Evolutionary conservation across 2,888 invertebrate genomes (phyloP), one percentile per base, ranked within the genome.

Genomic region (Invenusta paracnida): DNA sequence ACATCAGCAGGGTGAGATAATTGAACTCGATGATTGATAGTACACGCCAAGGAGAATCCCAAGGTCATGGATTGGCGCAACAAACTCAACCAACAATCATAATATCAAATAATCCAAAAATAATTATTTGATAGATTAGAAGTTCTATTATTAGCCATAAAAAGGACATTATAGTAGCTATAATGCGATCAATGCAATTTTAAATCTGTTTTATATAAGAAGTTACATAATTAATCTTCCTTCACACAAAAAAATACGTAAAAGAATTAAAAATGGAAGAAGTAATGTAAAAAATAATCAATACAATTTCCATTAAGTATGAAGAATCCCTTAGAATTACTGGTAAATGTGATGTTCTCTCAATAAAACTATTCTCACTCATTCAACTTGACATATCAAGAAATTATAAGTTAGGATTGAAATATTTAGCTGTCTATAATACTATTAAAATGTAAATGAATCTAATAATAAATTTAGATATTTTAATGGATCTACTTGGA

Each of bases 401-500:
- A 73, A 73, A 23, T 23, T 73, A 73, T 73, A 73, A 73, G 23
- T 23, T 73, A 23, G 17, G 73, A 73, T 73, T 73, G 27, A 73
- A 73, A 73, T 13, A 23, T 13, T 73, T 73, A 2, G 2, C 23
- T 73, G 73, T 73, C 23, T 82, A 23, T 82, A 82, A 82, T 82
- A 27, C 82, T 17, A 82, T 82, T 23, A 29, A 29, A 82, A 82
- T 82, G 27, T 82, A 2, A 82, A 2, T 17, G 5, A 11, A 11
- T 2, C 31, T 25, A 27, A 2, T 29, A 30, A 82, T 30, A 29
- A 82, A 82, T 82, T 82, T 82, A 82, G 27, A 82, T 82, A 82
- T 48, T 11, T 17, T 48, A n/a, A n/a, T 48, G 48, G 48, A 48
- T 48, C 48, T 17, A 48, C 48, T 48, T 48, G 48, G 48, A 48